Base-by-base conservation (phyloP, 2,888 invertebrate genomes). In the Parnassius smintheus region DNA sequence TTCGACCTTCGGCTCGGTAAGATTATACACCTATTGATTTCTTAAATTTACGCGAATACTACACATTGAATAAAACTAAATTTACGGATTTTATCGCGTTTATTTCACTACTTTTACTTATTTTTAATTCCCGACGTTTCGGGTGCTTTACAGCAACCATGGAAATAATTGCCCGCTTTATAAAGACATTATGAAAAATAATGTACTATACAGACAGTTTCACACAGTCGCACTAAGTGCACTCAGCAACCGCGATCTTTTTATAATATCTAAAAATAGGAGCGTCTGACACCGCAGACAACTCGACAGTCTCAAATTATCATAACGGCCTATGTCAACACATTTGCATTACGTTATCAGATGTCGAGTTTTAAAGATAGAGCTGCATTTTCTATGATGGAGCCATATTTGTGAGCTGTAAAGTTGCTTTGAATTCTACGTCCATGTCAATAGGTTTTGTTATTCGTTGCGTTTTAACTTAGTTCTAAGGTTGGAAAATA, bases 231-330 rank as follows among this genome's bases (percentile, higher is more conserved):
- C 77, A 78, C 80, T 78, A 78, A 78, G 76, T 79, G 81, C 70
- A 68, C 11, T 35, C 50, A 41, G 62, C 75, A 70, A 13, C 72
- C 74, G 77, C 76, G 74, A 77, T 80, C 72, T 72, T 72, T 74
- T 72, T 74, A 75, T 81, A 80, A 75, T 81, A 80, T 80, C 85
- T 88, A 88, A 88, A 88, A 86, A 89, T 90, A 90, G 87, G 84
- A 74, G 76, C 74, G 86, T 84, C 86, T 86, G 86, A 80, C 79
- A 81, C 80, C 77, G 79, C 83, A 88, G 90, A 88, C 88, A 79
- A 81, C 83, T 79, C 80, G 75, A 73, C 35, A 7, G 7, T 25
- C 70, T 67, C 67, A 66, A 49, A 65, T 63, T 67, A 56, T 69
- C 66, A 67, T 53, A 81, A 81, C 74, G 73, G 67, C 74, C 67